These are phyloP conservation scores for Bucorvus abyssinicus DNA, from an alignment of 2,797 vertebrate species.

Conservation along the genomic window DNA sequence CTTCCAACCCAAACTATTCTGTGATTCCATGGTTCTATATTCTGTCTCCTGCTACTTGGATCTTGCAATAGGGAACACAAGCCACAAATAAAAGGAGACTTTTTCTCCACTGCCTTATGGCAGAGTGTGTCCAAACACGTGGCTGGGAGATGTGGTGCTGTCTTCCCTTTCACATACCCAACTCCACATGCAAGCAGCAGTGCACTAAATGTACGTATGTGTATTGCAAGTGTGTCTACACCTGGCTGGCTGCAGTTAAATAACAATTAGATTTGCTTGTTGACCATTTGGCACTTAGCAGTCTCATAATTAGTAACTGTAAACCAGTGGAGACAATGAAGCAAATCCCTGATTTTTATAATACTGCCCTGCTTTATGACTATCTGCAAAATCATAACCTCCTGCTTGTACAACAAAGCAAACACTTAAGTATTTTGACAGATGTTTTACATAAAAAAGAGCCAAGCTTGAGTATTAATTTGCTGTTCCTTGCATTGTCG, in stretches of 20 bases:
- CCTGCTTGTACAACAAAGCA: constrained; percentile 58
- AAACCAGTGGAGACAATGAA: constrained; percentile 56
- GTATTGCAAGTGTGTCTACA: neutral
- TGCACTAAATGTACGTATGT: neutral
- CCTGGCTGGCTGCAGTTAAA: constrained; percentile 54
- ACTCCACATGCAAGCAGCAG: neutral
- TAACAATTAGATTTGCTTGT: constrained; percentile 52
- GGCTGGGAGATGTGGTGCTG: neutral
- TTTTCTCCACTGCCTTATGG: neutral
- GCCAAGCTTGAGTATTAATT: constrained; percentile 51
- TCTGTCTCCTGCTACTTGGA: neutral
- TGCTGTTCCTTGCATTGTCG: constrained; percentile 26
- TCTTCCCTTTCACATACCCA: accelerated
- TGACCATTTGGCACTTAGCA: constrained; percentile 66
- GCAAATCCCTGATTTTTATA: constrained; percentile 54
- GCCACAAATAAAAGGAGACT: neutral
- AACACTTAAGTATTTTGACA: constrained; percentile 67
- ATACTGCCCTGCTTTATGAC: constrained; percentile 50
- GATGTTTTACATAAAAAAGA: constrained; percentile 64
- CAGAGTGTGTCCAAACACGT: neutral
- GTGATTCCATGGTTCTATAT: neutral
- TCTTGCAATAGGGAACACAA: neutral
- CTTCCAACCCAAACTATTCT: neutral
- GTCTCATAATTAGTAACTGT: constrained; percentile 61
- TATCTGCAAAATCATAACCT: constrained; percentile 52